Conservation (phyloP, 2,797 vertebrate species). For the Phalanger gymnotis region DNA sequence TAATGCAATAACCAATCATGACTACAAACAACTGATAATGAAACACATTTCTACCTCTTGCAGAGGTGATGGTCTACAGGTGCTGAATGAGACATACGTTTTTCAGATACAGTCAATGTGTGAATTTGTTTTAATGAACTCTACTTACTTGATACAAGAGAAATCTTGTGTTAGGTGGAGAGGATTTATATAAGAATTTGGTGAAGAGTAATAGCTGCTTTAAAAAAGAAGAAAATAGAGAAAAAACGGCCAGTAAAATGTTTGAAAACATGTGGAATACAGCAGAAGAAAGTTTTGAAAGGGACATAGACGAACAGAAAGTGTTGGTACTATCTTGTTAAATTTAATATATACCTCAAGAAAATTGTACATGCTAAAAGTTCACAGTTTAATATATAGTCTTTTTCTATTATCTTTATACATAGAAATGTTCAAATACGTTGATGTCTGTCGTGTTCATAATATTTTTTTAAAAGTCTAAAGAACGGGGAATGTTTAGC, state of each 20-base stretch:
- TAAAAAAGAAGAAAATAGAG: background rate
- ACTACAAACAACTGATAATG: background rate
- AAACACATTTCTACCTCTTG: background rate
- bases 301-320: background rate
- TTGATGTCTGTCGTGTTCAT: background rate
- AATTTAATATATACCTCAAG: background rate
- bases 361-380: background rate
- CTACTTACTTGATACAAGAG: background rate
- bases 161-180: background rate
- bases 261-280: background rate
- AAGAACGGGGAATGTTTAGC: background rate
- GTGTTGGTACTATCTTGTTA: background rate
- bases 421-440: background rate
- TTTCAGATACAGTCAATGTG: background rate
- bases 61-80: background rate
- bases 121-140: background rate
- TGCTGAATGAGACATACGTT: background rate
- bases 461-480: background rate
- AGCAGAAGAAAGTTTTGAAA: background rate
- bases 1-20: background rate
- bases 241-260: background rate
- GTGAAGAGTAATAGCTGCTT: background rate
- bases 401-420: background rate
- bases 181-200: background rate
- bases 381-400: background rate